Base-by-base conservation (phyloP, 1,140 invertebrate species). In the Thaumetopoea pityocampa region DNA sequence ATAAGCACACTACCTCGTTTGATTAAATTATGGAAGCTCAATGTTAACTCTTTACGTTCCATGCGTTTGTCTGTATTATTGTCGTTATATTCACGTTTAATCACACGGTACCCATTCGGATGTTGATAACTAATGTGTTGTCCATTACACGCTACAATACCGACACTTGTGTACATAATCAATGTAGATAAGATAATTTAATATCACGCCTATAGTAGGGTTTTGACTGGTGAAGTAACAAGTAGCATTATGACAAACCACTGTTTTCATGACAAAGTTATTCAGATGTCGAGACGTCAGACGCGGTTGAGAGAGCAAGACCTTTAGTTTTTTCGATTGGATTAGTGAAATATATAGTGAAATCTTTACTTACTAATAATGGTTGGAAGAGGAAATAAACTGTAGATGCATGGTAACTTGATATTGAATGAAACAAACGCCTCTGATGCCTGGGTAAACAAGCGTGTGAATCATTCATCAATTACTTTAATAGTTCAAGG, bases 1-100 rank as follows among this genome's bases (percentile, higher is more conserved):
- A 58, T 15, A 14, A 18, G 40, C 53, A 62, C 56, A 67, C 65
- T 77, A 84, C 80, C 80, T 84, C 80, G 50, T 44, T 78, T 84
- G 40, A 84, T 84, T 58, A 84, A 68, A 53, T 84, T 84, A 50
- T 84, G 80, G 41, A 78, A 78, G 64, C 80, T 84, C 35, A 84
- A 68, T 35, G 73, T 78, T 22, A 84, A 66, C 42, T 84, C 77
- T 51, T 66, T 72, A 7, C 65, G 67, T 72, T 79, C 79, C 79
- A 83, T 83, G 68, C 47, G 72, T 69, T 57, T 30, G 51, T 35
- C 46, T 45, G 16, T 17, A 35, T 29, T 46, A 38, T 32, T 17
- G 53, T 57, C 33, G 17, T 30, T 35, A 26, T 43, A 35, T 23
- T 53, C 48, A 46, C 20, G 29, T 27, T 44, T 55, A 45, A 53